Base-by-base conservation (phyloP, 2,888 invertebrate species). In the Tupiocoris notatus region DNA sequence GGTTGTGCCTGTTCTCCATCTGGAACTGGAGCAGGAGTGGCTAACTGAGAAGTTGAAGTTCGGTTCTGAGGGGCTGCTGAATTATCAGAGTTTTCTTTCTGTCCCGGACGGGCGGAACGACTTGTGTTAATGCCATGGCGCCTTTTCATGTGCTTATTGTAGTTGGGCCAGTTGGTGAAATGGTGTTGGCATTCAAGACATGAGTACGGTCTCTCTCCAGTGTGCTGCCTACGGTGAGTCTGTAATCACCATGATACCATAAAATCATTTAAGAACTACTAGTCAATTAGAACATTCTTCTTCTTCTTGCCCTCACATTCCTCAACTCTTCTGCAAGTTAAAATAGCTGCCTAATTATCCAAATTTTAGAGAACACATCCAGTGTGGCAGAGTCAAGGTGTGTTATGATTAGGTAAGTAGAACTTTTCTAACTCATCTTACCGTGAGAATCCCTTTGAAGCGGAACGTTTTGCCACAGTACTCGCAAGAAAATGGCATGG, bases 81-180 rank as follows among this genome's bases (percentile, higher is more conserved):
- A 22, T 62, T 64, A 22, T 75, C 65, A 2, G 75, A 20, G n/a
- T n/a, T n/a, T 20, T 39, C 39, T 39, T 39, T 39, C 12, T 3
- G 39, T 12, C 39, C 39, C 3, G 39, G 39, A 39, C 80, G 62
- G 0, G 78, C 74, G 16, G 79, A 71, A 21, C 79, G 77, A 71
- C 80, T 80, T 0, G 80, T 81, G 68, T 81, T 81, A 71, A 80
- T 80, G n/a, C 81, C 81, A 79, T 92, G 92, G 24, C 91, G 85
- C 23, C 92, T 84, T 83, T 91, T 92, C 90, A 92, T 91, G 82
- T 92, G 92, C 81, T 92, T 92, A 81, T 92, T 92, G 81, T 91
- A 92, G 84, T 92, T 92, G 0, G 92, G 91, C 92, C 92, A 92
- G 82, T 92, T 92, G 0, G 92, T 91, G 80, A 92, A 92, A 81